Conservation (phyloP, 1,140 invertebrate species). For the Tetranychus cinnabarinus region DNA sequence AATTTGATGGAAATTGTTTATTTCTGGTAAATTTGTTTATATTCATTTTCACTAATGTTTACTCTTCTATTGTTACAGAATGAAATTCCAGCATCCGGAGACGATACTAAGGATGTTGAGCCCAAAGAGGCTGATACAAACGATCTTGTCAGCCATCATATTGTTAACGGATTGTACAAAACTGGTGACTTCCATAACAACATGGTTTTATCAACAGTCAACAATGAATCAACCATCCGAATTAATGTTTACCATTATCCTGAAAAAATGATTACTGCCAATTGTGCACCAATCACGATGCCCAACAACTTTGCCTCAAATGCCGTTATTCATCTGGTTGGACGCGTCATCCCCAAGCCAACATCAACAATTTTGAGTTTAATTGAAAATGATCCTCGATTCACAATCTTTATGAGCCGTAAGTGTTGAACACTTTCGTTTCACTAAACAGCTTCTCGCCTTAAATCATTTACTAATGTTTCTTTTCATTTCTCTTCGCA, state of each 20-base stretch:
- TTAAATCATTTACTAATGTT: slow-evolving; percentile 4
- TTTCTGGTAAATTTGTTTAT: background rate
- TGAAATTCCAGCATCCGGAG: background rate
- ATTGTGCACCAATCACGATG: slow-evolving; percentile 20
- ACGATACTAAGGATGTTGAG: background rate
- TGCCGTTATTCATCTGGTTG: slow-evolving; percentile 30
- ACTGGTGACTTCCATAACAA: slow-evolving; percentile 9
- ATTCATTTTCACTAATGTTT: background rate
- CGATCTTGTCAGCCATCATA: slow-evolving; percentile 1
- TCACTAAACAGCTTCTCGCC: slow-evolving; percentile 1
- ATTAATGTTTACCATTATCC: slow-evolving; percentile 9
- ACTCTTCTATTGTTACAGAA: background rate
- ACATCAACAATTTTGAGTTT: slow-evolving; percentile 24
- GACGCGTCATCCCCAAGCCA: slow-evolving; percentile 25
- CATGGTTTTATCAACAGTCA: background rate
- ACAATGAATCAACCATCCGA: background rate
- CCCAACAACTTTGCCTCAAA: slow-evolving; percentile 26
- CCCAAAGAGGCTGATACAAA: background rate
- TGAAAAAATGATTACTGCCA: slow-evolving; percentile 21
- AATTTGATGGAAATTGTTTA: too few species aligned
- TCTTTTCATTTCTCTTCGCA: background rate
- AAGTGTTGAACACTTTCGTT: slow-evolving; percentile 5
- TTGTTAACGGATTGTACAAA: slow-evolving; percentile 4
- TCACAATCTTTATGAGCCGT: slow-evolving; percentile 27
- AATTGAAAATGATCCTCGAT: slow-evolving; percentile 23